Evolutionary conservation across 2,113 vertebrate genomes (phyloP).

Genomic region (Pelobates fuscus): DNA sequence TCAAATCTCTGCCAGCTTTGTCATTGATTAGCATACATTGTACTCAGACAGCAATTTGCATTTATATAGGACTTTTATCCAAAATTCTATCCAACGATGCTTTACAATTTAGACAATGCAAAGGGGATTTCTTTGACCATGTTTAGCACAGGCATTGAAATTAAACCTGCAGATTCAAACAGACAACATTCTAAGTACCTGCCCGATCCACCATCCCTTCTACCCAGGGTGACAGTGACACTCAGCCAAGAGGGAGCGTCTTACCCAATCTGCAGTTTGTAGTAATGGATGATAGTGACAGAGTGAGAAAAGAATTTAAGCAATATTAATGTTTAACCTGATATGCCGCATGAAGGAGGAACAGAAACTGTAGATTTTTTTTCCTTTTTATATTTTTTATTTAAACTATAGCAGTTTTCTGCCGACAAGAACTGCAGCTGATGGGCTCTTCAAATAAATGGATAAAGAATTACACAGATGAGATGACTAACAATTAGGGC

Average conservation of each 20-base stretch:
- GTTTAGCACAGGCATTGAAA: slow-evolving; percentile 32
- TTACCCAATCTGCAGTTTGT: slow-evolving; percentile 5
- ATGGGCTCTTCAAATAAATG: too few species aligned
- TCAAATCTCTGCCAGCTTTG: slow-evolving; percentile 40
- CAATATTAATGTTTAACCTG: not conserved
- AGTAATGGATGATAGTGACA: slow-evolving; percentile 17
- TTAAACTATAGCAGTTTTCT: too few species aligned
- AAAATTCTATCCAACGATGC: slow-evolving; percentile 41
- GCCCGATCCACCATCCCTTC: slow-evolving; percentile 32
- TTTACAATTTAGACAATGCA: slow-evolving; percentile 39
- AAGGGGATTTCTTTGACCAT: slow-evolving; percentile 41
- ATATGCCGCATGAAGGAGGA: not conserved
- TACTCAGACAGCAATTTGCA: slow-evolving; percentile 41
- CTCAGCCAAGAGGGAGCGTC: slow-evolving; percentile 14
- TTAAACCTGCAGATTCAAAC: slow-evolving; percentile 39
- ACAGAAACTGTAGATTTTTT: too few species aligned
- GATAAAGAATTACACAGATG: too few species aligned
- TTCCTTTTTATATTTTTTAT: too few species aligned
- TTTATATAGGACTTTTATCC: slow-evolving; percentile 51
- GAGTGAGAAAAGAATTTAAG: slow-evolving; percentile 7
- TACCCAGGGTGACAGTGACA: slow-evolving; percentile 27
- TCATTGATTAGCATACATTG: slow-evolving; percentile 49
- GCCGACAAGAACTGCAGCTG: too few species aligned
- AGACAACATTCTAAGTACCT: slow-evolving; percentile 37
- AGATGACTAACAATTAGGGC: too few species aligned